Base-by-base conservation (phyloP, 2,113 vertebrate species). In the Onychorhynchus coronatus region DNA sequence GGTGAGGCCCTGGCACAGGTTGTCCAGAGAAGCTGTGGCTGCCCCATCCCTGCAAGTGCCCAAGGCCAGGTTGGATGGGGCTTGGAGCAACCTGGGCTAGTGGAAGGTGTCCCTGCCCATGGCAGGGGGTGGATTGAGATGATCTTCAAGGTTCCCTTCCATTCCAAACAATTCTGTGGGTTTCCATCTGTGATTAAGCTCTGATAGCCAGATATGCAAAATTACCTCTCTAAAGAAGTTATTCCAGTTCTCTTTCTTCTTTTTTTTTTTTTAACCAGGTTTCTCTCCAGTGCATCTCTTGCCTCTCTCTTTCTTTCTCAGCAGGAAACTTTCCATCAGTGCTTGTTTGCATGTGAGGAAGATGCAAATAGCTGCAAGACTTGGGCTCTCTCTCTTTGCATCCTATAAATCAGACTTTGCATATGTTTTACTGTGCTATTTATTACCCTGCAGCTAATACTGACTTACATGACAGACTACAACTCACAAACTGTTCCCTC, bases 321-420 rank as follows among this genome's bases (percentile, higher is more conserved):
- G 84, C 74, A 85, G 82, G 49, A 33, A 25, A 20, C 61, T 85
- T 90, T 53, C 63, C 7, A 10, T 89, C 62, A 87, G 66, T 59
- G 39, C 53, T 63, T 88, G 71, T 83, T 86, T 61, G 72, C 42
- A 33, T 93, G 77, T 55, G 65, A 93, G 65, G 75, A 35, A 93
- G 88, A 94, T 93, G 86, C 61, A 96, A 96, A 97, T 66, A 84
- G 71, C 85, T 88, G 83, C 65, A 93, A 55, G 84, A 91, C 80
- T 81, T 53, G 35, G 80, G 18, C 72, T 59, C 0, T 89, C 78
- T 96, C 78, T 96, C 50, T 59, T 68, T 70, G 55, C 76, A 84
- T 68, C 78, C 87, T 53, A 8, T 94, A 78, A 91, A 81, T 97
- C 77, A 47, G 84, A 53, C 70, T 95, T 74, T 39, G 47, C 28